phyloP scores from a whole-genome alignment of 2,888 invertebrate species.

The Lycocerus yunnanus region DNA sequence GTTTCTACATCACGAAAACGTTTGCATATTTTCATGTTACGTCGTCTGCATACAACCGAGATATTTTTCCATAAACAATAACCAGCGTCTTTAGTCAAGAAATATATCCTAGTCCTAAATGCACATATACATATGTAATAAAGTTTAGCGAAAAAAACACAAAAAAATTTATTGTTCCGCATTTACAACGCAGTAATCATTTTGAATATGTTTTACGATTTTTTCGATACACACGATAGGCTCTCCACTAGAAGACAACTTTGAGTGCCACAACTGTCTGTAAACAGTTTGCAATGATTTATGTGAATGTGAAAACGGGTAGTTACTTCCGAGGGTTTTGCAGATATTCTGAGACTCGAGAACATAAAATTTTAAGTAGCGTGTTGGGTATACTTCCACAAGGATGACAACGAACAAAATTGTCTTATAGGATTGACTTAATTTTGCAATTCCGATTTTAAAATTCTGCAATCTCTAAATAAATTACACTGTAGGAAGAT shows the following conservation, averaged over 20 bases:
- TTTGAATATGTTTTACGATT: slow-evolving; percentile 14
- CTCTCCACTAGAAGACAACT: slow-evolving; percentile 32
- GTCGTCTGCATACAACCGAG: slow-evolving; percentile 18
- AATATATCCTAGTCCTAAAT: slow-evolving; percentile 9
- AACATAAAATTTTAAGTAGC: slow-evolving; percentile 27
- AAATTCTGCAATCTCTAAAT: slow-evolving; percentile 5
- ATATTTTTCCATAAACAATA: slow-evolving; percentile 5
- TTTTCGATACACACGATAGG: slow-evolving; percentile 22
- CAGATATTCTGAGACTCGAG: slow-evolving; percentile 24
- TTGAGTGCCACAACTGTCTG: slow-evolving; percentile 31
- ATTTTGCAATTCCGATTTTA: slow-evolving; percentile 10
- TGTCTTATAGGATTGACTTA: slow-evolving; percentile 16
- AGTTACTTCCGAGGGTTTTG: slow-evolving; percentile 26
- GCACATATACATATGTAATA: slow-evolving; percentile 21
- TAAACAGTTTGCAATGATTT: slow-evolving; percentile 32
- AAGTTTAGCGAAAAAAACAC: slow-evolving; percentile 21
- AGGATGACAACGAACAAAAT: slow-evolving; percentile 11
- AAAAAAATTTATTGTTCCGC: slow-evolving; percentile 25
- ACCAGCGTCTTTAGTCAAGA: neutral
- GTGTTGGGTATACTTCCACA: slow-evolving; percentile 15
- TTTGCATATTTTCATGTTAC: slow-evolving; percentile 16
- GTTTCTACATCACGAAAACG: slow-evolving; percentile 16
- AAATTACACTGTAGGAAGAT: neutral
- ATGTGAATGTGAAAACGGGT: slow-evolving; percentile 27
- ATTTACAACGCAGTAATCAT: slow-evolving; percentile 27